phyloP scores from a whole-genome alignment of 1,140 invertebrate genomes.

The Asobara japonica region DNA sequence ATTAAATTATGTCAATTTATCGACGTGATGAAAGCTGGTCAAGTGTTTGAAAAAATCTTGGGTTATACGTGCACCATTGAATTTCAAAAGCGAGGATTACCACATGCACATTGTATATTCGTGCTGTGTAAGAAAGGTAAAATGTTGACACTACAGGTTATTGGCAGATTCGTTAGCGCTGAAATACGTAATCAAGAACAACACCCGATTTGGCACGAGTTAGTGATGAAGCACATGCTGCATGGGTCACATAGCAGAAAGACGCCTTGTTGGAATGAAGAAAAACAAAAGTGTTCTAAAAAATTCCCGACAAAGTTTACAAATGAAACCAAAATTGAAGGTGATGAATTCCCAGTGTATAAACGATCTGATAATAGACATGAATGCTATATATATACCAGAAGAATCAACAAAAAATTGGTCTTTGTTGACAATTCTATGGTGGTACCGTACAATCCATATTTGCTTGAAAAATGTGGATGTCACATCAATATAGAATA shows the following conservation, averaged over 20 bases:
- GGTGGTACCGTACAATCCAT: conserved; percentile 23
- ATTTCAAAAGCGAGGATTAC: too few species aligned
- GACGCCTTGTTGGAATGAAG: conserved; percentile 22
- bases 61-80: too few species aligned
- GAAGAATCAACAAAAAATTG: background rate
- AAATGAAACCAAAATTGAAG: conserved; percentile 3
- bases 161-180: conserved; percentile 21
- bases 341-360: background rate
- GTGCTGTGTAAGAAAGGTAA: conserved; percentile 9
- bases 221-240: conserved; percentile 27
- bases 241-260: conserved; percentile 26
- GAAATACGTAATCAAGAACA: conserved; percentile 25
- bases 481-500: too few species aligned
- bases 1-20: conserved; percentile 5
- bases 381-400: background rate
- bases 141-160: background rate
- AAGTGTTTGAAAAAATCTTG: too few species aligned
- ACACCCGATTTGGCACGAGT: background rate
- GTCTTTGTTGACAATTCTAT: conserved; percentile 10
- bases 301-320: conserved; percentile 24
- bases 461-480: too few species aligned
- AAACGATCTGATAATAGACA: background rate
- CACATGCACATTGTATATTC: too few species aligned
- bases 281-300: conserved; percentile 26
- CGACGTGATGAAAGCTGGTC: background rate